Evolutionary conservation across 2,113 vertebrate genomes (phyloP).

Genomic region (Macaca fascicularis): DNA sequence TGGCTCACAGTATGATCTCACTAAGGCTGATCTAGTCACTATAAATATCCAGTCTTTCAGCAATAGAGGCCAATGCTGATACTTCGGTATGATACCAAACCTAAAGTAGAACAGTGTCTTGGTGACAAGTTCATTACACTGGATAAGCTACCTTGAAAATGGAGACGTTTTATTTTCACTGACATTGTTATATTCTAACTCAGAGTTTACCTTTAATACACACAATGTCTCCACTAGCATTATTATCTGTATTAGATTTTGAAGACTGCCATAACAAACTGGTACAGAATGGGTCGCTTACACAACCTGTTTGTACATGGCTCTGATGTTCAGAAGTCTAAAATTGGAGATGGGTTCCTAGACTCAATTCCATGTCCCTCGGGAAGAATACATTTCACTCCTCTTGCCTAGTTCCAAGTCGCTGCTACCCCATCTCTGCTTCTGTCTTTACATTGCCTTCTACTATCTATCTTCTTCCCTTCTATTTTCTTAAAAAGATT

Average conservation of each 20-base stretch:
- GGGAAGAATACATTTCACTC: background rate
- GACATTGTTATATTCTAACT: background rate
- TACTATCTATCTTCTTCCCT: background rate
- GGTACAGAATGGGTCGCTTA: background rate
- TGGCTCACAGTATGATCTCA: background rate
- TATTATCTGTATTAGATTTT: background rate
- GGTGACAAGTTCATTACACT: background rate
- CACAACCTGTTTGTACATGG: background rate
- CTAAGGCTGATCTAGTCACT: background rate
- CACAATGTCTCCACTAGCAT: background rate
- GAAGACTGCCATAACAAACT: background rate
- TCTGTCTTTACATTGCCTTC: background rate
- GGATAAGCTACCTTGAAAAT: background rate
- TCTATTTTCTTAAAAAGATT: background rate
- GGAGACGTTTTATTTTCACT: background rate
- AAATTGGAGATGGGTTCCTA: background rate
- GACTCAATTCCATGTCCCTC: background rate
- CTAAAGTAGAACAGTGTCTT: background rate
- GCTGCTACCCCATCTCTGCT: background rate
- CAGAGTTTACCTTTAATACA: background rate
- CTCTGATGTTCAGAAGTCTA: background rate
- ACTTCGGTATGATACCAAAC: background rate
- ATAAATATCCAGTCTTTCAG: background rate
- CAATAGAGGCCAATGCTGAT: background rate
- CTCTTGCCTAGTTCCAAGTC: background rate